Percentiles rank a stretch among this genome's conserved stretches.
Evolutionary conservation across 2,888 invertebrate species (phyloP).

Genomic region (Drosophila anceps): DNA sequence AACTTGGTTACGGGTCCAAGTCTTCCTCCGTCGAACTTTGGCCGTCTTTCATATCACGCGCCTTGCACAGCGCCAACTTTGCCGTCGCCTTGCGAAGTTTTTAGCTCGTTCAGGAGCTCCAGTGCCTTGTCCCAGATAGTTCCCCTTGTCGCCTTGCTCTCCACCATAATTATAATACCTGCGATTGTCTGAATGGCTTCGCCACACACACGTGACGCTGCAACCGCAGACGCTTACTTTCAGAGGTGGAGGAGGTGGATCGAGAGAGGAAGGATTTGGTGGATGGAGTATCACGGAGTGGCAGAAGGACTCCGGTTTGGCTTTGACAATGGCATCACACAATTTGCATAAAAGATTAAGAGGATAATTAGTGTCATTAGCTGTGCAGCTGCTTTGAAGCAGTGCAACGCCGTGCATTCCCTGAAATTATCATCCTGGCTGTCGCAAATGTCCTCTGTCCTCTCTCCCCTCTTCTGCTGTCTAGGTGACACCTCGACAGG

Average conservation of each 20-base stretch:
- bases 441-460: background rate
- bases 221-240: slow-evolving; percentile 54
- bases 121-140: slow-evolving; percentile 17
- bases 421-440: slow-evolving; percentile 12
- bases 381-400: slow-evolving; percentile 39
- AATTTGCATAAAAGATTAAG: slow-evolving; percentile 78
- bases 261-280: background rate
- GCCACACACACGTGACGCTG: slow-evolving; percentile 68
- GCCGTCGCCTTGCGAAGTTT: slow-evolving; percentile 58
- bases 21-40: slow-evolving; percentile 60
- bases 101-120: slow-evolving; percentile 46
- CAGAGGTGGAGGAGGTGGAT: background rate
- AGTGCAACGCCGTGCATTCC: slow-evolving; percentile 45
- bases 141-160: slow-evolving; percentile 5
- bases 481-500: slow-evolving; percentile 23
- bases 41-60: slow-evolving; percentile 76
- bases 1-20: slow-evolving; percentile 25
- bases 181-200: slow-evolving; percentile 73
- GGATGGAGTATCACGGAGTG: slow-evolving; percentile 11
- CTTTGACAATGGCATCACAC: slow-evolving; percentile 53
- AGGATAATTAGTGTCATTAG: slow-evolving; percentile 79
- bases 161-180: slow-evolving; percentile 71
- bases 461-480: background rate
- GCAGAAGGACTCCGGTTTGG: slow-evolving; percentile 19
- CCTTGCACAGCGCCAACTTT: slow-evolving; percentile 64